These are phyloP conservation scores for Muntiacus reevesi DNA, from an alignment of 2,113 vertebrate genomes.

Conservation along the genomic window DNA sequence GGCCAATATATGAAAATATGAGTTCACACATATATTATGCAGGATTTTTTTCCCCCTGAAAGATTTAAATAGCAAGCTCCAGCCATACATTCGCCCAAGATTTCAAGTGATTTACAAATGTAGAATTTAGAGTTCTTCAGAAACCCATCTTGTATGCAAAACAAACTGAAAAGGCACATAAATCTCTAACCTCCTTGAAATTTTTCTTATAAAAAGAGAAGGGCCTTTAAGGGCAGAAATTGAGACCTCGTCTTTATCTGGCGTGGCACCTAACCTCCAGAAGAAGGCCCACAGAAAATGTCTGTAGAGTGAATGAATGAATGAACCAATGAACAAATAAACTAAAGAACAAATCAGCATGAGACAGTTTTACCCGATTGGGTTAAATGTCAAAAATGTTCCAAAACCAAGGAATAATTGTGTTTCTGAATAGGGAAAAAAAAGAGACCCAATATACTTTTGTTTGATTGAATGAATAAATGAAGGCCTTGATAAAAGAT, in stretches of 20 bases:
- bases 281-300: neutral
- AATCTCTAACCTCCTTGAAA: neutral
- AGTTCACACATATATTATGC: neutral
- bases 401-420: neutral
- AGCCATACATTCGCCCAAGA: neutral
- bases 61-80: neutral
- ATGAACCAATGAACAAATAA: rapidly evolving
- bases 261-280: neutral
- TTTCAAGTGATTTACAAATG: neutral
- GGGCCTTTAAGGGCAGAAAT: too few species aligned
- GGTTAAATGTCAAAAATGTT: neutral
- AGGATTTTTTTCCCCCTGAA: neutral
- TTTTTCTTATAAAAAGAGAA: neutral
- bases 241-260: neutral
- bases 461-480: neutral
- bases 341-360: neutral
- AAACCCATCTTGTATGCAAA: neutral
- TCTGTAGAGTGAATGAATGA: neutral
- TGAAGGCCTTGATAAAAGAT: neutral
- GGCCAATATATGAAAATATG: neutral
- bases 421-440: neutral
- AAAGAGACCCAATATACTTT: neutral
- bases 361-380: neutral
- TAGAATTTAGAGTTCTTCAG: neutral
- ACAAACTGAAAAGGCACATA: neutral